phyloP scores from a whole-genome alignment of 2,888 invertebrate genomes.

The Tachystola acroxantha region DNA sequence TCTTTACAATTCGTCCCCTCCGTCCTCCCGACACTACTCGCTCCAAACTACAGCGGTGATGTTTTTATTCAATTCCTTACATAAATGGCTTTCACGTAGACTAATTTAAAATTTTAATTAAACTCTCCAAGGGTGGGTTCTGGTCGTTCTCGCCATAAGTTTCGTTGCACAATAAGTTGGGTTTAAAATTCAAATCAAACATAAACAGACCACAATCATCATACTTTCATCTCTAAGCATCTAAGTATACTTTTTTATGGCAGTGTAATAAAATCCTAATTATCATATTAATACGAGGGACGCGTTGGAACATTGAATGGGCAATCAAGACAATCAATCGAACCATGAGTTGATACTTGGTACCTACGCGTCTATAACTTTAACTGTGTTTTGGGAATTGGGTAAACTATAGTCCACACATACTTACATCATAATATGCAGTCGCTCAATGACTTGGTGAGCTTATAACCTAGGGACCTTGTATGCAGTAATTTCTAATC shows the following conservation, averaged over 20 bases:
- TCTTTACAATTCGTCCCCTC: constrained; percentile 52
- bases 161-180: constrained; percentile 1
- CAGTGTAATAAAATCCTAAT: constrained; percentile 17
- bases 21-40: constrained; percentile 18
- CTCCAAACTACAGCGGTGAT: constrained; percentile 36
- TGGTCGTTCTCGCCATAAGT: constrained; percentile 6
- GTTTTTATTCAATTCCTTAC: constrained; percentile 47
- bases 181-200: constrained; percentile 5
- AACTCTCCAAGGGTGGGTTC: constrained; percentile 7
- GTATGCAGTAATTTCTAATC: too few relatives aligned
- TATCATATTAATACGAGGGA: constrained; percentile 30
- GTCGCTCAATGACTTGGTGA: too few relatives aligned
- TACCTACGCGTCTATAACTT: too few relatives aligned
- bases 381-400: too few relatives aligned
- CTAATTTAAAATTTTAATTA: constrained; percentile 33
- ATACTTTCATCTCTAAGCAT: constrained; percentile 6
- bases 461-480: too few relatives aligned
- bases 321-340: constrained; percentile 21
- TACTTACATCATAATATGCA: too few relatives aligned
- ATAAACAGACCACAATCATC: constrained; percentile 10
- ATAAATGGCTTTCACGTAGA: constrained; percentile 25
- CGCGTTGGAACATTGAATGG: constrained; percentile 24
- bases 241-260: constrained; percentile 3
- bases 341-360: too few relatives aligned
- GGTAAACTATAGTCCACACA: too few relatives aligned